Evolutionary conservation across 2,797 vertebrate species (phyloP), one percentile per base, ranked within the genome.

Genomic region (Bovichtus diacanthus): DNA sequence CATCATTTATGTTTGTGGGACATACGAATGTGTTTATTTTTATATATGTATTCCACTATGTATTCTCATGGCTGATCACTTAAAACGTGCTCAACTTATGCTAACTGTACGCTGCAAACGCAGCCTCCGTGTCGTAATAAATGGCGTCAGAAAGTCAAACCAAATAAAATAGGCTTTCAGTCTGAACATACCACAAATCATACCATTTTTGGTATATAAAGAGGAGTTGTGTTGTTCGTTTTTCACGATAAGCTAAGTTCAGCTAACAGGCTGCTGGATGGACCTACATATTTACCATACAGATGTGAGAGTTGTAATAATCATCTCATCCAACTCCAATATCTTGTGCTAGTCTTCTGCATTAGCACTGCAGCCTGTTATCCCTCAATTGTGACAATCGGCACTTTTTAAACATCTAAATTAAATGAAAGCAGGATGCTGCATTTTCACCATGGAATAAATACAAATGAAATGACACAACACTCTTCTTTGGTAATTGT

Each of bases 401-500:
- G 50, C 70, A 61, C 11, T 39, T 56, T 50, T 51, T 44, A 31
- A 46, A 16, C 15, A 27, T 44, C 49, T 13, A 27, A 10, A 81
- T 44, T 12, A 46, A 68, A 64, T 6, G 5, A 75, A 54, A 4
- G 21, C n/a, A 18, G 43, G 34, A 66, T 70, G 25, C 60, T 73
- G 56, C 60, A 56, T 78, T 75, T 76, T 65, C 12, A 13, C 55
- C 54, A 49, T 63, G 71, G 41, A 60, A 63, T 31, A 64, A 64
- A 76, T 59, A 41, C 54, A 69, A 59, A 27, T 53, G 11, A 71
- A 74, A 53, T 62, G 41, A 59, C 54, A 67, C 27, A 12, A 23
- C 15, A 16, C 50, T 47, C 9, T 65, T 84, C 29, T 60, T 12
- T 5, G 49, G 18, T 56, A 58, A 66, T 84, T 82, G 78, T 64